phyloP scores from a whole-genome alignment of 2,797 vertebrate genomes.

The Myripristis jacobus region DNA sequence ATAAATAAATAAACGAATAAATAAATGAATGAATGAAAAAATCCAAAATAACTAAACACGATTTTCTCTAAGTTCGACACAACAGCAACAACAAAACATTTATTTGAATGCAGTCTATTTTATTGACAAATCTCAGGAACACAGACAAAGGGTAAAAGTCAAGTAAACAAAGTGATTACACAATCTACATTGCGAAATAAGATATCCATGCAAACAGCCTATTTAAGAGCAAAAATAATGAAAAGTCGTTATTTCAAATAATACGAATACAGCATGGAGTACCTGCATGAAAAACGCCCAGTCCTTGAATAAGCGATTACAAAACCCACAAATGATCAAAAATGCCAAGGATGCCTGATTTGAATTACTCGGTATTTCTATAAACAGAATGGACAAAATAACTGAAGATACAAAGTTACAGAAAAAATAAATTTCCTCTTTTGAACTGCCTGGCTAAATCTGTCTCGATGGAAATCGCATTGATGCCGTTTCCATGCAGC shows the following conservation, averaged over 20 bases:
- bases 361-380: slow-evolving; percentile 52
- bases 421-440: background rate
- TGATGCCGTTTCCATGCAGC: background rate
- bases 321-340: slow-evolving; percentile 7
- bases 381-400: slow-evolving; percentile 28
- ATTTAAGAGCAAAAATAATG: slow-evolving; percentile 24
- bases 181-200: slow-evolving; percentile 13
- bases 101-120: slow-evolving; percentile 48
- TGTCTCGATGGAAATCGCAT: background rate
- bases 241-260: slow-evolving; percentile 11
- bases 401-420: slow-evolving; percentile 34
- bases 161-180: slow-evolving; percentile 20
- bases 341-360: slow-evolving; percentile 44
- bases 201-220: slow-evolving; percentile 49
- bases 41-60: background rate
- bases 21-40: too few relatives aligned
- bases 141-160: slow-evolving; percentile 40
- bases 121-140: slow-evolving; percentile 60
- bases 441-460: background rate
- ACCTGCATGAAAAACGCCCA: slow-evolving; percentile 22
- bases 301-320: slow-evolving; percentile 28
- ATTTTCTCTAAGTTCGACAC: slow-evolving; percentile 34
- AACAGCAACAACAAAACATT: slow-evolving; percentile 47
- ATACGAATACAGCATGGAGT: slow-evolving; percentile 43
- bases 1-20: too few relatives aligned